phyloP scores from a whole-genome alignment of 2,113 vertebrate genomes.

The Semnornis frantzii region DNA sequence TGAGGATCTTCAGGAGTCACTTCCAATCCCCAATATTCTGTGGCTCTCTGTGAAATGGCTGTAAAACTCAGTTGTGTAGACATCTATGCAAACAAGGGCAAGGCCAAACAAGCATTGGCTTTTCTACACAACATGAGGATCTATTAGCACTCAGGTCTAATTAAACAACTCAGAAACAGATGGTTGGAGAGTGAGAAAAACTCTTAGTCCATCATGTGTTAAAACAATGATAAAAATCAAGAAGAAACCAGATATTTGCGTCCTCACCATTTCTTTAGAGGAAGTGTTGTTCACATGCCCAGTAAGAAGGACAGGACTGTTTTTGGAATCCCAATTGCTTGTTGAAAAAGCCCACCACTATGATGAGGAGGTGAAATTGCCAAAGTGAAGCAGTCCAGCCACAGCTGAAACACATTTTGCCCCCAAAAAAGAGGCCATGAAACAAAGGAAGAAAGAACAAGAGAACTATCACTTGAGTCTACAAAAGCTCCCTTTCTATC shows the following conservation, averaged over 20 bases:
- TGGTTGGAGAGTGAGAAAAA: neutral
- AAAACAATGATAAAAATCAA: neutral
- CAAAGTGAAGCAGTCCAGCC: neutral
- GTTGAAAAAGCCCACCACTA: neutral
- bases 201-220: neutral
- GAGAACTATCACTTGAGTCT: neutral
- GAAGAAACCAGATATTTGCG: neutral
- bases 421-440: neutral
- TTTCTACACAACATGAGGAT: neutral
- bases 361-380: rapidly evolving
- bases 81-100: neutral
- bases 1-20: too few relatives aligned
- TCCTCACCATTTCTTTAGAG: neutral
- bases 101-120: neutral
- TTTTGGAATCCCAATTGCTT: neutral
- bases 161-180: rapidly evolving
- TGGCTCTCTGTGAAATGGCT: too few relatives aligned
- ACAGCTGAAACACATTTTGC: neutral
- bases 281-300: neutral
- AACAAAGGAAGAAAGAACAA: neutral
- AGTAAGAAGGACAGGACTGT: neutral
- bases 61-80: rapidly evolving
- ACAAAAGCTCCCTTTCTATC: neutral
- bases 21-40: too few relatives aligned
- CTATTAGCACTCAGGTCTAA: rapidly evolving